phyloP scores from a whole-genome alignment of 2,888 invertebrate species.

The Eutolmus rufibarbis region DNA sequence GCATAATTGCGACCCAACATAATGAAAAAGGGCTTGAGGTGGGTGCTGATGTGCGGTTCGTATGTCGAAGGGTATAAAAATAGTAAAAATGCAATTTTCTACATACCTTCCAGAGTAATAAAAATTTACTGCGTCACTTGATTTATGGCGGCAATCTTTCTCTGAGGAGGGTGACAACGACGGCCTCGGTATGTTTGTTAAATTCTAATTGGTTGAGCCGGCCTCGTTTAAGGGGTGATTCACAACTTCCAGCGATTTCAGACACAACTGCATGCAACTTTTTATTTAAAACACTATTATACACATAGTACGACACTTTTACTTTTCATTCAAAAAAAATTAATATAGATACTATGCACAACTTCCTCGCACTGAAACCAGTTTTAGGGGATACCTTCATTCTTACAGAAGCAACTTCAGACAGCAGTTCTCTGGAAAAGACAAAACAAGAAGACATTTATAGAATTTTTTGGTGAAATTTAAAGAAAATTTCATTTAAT shows the following conservation, averaged over 20 bases:
- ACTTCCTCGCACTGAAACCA: not conserved
- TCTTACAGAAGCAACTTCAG: not conserved
- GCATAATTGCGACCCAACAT: not conserved
- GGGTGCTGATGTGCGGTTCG: not conserved
- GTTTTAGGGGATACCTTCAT: too few relatives aligned
- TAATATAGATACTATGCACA: not conserved
- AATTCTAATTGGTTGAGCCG: not conserved
- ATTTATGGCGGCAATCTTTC: constrained; percentile 22
- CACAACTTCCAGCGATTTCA: not conserved
- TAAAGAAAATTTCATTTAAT: not conserved
- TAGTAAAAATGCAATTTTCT: constrained; percentile 42
- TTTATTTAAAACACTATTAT: not conserved
- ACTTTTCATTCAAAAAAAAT: not conserved
- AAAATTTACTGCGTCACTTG: constrained; percentile 29
- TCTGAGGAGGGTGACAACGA: not conserved
- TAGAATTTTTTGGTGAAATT: not conserved
- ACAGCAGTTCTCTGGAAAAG: not conserved
- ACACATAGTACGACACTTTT: not conserved
- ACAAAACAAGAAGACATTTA: not conserved
- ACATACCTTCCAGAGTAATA: constrained; percentile 39
- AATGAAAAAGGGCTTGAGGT: constrained; percentile 5
- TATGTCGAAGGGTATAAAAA: not conserved
- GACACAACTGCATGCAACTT: not conserved
- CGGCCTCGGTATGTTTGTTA: not conserved
- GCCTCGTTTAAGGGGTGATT: not conserved